Evolutionary conservation across 2,888 invertebrate genomes (phyloP).

Genomic region (Saturnia pavonia): DNA sequence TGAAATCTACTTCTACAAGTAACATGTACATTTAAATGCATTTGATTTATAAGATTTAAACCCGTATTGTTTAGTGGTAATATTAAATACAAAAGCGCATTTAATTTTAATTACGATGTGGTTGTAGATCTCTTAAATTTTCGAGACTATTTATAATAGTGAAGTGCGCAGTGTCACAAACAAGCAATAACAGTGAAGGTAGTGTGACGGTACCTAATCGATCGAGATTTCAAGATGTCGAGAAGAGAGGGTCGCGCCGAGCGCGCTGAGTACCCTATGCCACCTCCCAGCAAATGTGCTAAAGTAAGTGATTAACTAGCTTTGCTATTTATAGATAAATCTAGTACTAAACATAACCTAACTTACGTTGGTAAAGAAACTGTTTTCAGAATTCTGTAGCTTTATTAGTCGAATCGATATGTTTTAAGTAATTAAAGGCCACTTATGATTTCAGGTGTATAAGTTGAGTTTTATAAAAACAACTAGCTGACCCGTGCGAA

Average conservation of each 20-base stretch:
- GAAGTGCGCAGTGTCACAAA: conserved; percentile 13
- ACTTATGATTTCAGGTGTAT: not conserved
- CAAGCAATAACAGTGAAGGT: not conserved
- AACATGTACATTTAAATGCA: not conserved
- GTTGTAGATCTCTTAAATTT: not conserved
- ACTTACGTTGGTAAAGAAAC: not conserved
- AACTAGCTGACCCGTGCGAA: not conserved
- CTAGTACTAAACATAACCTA: not conserved
- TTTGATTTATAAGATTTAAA: not conserved
- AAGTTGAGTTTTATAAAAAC: not conserved
- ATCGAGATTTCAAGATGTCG: conserved; percentile 71
- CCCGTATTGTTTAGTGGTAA: not conserved
- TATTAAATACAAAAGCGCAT: not conserved
- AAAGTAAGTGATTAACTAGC: conserved; percentile 52
- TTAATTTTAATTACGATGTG: not conserved
- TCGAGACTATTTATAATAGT: conserved; percentile 5
- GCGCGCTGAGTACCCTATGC: conserved; percentile 54
- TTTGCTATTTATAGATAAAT: not conserved
- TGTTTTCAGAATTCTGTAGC: not conserved
- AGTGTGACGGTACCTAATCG: not conserved
- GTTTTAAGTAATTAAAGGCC: not conserved
- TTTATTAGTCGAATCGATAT: not conserved
- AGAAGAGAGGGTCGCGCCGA: conserved; percentile 55
- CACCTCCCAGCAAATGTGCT: conserved; percentile 74
- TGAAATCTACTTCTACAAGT: not conserved